These are phyloP conservation scores for Astropecten irregularis DNA, from an alignment of 53 echinoderm and acorn worm species.

Conservation along the genomic window DNA sequence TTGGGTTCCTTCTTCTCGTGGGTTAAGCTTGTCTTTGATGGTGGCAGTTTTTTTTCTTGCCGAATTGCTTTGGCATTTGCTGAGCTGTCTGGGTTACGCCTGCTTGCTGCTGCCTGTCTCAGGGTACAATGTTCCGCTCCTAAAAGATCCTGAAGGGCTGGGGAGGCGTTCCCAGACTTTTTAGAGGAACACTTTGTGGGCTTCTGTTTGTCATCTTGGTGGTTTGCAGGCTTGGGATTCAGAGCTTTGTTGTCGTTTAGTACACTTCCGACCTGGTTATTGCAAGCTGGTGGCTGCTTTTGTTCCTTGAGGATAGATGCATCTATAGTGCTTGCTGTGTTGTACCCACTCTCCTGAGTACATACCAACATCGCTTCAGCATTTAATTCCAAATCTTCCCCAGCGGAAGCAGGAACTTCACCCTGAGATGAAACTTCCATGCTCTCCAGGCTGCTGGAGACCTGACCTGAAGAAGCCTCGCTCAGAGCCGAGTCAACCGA, in stretches of 20 bases:
- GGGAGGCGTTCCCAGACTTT: neutral
- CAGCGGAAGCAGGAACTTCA: neutral
- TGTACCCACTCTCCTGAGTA: conserved; percentile 47
- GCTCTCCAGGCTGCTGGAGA: conserved; percentile 18
- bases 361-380: neutral
- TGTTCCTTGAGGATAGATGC: neutral
- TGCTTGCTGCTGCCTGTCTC: no score
- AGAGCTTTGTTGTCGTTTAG: neutral
- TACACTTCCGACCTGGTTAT: neutral
- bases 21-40: neutral
- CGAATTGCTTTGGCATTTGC: neutral
- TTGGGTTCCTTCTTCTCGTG: neutral
- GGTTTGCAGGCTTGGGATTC: neutral
- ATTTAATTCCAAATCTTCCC: neutral
- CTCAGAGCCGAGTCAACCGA: conserved; percentile 15
- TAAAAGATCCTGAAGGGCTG: neutral
- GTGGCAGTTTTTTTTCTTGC: neutral
- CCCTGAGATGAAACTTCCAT: conserved; percentile 32
- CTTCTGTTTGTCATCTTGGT: neutral
- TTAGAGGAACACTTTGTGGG: neutral
- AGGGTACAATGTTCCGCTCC: no score
- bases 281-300: neutral
- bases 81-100: neutral
- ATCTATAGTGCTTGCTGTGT: neutral
- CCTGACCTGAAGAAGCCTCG: neutral